Percentiles rank a stretch among this genome's conserved stretches.
Conservation (phyloP, 2,113 vertebrate species). For the Hylia prasina region DNA sequence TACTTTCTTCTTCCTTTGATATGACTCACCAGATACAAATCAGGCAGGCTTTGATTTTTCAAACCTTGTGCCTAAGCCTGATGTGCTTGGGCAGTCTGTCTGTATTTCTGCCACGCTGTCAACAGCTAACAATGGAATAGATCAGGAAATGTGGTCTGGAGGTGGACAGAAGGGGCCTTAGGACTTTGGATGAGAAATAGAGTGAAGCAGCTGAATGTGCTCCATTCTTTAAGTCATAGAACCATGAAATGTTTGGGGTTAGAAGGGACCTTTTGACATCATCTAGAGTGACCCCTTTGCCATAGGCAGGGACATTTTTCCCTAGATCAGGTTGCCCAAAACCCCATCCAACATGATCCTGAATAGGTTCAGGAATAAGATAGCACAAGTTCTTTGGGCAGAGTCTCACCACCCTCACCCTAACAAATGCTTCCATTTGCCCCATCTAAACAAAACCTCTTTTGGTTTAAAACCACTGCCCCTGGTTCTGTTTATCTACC, state of each 20-base stretch:
- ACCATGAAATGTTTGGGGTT: neutral
- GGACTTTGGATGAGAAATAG: neutral
- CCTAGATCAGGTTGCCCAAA: neutral
- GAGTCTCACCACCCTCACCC: accelerated
- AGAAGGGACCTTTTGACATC: neutral
- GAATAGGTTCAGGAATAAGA: neutral
- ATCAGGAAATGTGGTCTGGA: neutral
- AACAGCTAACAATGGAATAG: neutral
- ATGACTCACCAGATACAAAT: neutral
- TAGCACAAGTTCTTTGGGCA: neutral
- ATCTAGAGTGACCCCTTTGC: accelerated
- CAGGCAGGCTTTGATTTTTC: neutral
- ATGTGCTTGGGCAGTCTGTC: neutral
- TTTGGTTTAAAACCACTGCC: neutral
- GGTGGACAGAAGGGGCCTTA: neutral
- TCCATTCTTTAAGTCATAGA: neutral
- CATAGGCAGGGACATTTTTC: neutral
- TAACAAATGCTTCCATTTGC: neutral
- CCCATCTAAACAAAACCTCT: neutral
- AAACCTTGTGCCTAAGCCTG: neutral
- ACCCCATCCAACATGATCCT: accelerated
- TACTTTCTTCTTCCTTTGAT: neutral
- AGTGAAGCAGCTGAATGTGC: neutral
- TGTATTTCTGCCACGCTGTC: neutral
- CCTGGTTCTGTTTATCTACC: neutral